phyloP scores from a whole-genome alignment of 1,140 invertebrate genomes.

The Eriocheir sinensis region DNA sequence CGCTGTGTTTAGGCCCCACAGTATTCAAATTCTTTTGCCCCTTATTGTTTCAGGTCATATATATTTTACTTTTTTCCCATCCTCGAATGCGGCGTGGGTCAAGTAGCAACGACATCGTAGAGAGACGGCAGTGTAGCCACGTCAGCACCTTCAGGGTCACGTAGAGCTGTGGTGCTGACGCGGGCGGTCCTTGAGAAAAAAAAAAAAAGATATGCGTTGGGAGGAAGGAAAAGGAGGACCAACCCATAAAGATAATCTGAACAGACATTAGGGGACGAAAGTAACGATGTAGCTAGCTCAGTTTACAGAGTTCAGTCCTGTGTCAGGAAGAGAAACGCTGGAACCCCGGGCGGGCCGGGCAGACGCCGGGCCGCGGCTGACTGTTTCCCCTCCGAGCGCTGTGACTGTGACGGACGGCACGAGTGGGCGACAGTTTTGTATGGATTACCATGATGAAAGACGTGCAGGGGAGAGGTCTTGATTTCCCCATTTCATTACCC shows the following conservation, averaged over 20 bases:
- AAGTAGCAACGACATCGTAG: not conserved
- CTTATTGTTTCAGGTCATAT: not conserved
- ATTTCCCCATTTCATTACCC: not conserved
- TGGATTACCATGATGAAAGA: slow-evolving; percentile 2
- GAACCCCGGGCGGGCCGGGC: not conserved
- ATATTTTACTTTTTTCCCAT: not conserved
- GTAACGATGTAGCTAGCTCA: not conserved
- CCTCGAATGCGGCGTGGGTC: not conserved
- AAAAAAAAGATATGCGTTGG: not conserved
- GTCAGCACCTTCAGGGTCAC: not conserved
- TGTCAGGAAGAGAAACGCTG: not conserved
- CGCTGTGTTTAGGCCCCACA: too few species aligned
- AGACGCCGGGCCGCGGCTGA: too few species aligned
- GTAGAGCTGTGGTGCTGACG: too few species aligned
- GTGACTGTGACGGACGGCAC: not conserved
- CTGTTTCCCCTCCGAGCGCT: not conserved
- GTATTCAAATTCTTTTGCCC: too few species aligned
- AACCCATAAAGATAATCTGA: not conserved
- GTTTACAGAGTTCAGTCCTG: not conserved
- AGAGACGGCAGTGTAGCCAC: not conserved
- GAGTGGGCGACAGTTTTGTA: not conserved
- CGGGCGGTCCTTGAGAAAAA: not conserved
- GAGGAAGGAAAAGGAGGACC: not conserved
- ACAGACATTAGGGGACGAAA: not conserved
- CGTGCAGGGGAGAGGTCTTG: not conserved